phyloP scores from a whole-genome alignment of 2,888 invertebrate genomes.

The Sarcophaga carnaria region DNA sequence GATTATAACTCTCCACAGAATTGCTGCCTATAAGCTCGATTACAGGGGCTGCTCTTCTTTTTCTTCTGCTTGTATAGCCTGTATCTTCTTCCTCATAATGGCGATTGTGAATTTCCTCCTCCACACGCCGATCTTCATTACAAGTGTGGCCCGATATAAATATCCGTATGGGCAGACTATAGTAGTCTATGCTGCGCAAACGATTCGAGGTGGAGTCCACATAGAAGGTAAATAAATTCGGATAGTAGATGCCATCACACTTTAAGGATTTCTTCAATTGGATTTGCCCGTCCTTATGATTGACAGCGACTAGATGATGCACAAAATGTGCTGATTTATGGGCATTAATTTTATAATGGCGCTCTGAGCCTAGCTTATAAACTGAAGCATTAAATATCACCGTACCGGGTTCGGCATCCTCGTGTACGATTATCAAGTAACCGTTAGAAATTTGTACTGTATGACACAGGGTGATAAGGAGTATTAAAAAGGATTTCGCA shows the following conservation, averaged over 20 bases:
- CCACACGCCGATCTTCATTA: constrained; percentile 85
- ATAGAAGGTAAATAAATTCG: constrained; percentile 92
- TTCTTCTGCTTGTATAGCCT: constrained; percentile 83
- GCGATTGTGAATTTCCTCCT: constrained; percentile 82
- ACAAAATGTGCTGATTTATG: constrained; percentile 93
- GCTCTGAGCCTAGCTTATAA: constrained; percentile 89
- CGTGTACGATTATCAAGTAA: constrained; percentile 85
- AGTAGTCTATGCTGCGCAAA: constrained; percentile 90
- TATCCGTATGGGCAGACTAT: constrained; percentile 89
- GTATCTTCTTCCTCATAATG: constrained; percentile 85
- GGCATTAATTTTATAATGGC: constrained; percentile 90
- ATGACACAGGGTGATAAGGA: constrained; percentile 56
- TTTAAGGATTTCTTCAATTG: constrained; percentile 87
- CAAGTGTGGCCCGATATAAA: constrained; percentile 89
- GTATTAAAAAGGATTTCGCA: constrained; percentile 39
- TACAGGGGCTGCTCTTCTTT: constrained; percentile 71
- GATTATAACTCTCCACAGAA: constrained; percentile 72
- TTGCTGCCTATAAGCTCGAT: constrained; percentile 67
- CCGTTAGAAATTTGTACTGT: constrained; percentile 73
- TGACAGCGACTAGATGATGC: constrained; percentile 88
- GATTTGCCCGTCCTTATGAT: constrained; percentile 88
- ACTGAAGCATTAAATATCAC: constrained; percentile 91
- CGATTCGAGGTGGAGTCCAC: constrained; percentile 92
- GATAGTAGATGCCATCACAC: constrained; percentile 92
- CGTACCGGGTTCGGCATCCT: constrained; percentile 85